A percentile compares a stretch with the other conserved stretches of the same genome.
Evolutionary conservation across 2,113 vertebrate genomes (phyloP).

Genomic region (Myrmophylax atrothorax): DNA sequence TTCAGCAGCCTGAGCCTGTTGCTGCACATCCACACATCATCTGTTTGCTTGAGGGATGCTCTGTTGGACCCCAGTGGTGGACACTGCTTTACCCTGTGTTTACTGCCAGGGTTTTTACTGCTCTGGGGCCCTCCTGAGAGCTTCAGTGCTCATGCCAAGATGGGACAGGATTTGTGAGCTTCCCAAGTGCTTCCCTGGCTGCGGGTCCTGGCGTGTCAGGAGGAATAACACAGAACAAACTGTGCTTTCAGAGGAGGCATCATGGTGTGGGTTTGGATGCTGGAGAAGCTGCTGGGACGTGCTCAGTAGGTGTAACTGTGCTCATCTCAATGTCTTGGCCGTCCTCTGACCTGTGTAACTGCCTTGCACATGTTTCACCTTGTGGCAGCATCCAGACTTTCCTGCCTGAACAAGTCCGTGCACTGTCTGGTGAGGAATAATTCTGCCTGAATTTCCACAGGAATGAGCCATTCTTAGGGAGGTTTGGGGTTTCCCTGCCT

Average conservation of each 20-base stretch:
- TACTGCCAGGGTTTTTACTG: background rate
- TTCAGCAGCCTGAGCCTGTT: background rate
- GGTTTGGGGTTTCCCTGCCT: background rate
- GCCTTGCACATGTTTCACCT: accelerated
- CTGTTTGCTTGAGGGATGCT: background rate
- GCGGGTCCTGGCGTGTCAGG: accelerated
- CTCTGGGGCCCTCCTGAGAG: background rate
- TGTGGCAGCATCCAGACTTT: accelerated
- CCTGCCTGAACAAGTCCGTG: background rate
- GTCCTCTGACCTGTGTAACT: accelerated
- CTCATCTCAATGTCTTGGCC: accelerated
- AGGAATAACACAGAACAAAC: background rate
- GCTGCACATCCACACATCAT: too few relatives aligned
- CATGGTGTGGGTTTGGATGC: accelerated
- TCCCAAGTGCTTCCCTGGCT: accelerated
- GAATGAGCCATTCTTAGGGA: background rate
- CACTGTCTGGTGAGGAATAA: accelerated
- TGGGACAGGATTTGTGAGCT: accelerated
- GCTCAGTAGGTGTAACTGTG: background rate
- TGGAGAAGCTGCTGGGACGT: background rate
- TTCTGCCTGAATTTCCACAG: background rate
- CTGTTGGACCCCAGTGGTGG: background rate
- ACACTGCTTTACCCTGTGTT: background rate
- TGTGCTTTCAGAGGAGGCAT: background rate
- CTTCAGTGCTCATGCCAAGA: background rate